These are phyloP conservation scores for Engraulis encrasicolus DNA, from an alignment of 2,113 vertebrate genomes.

Conservation along the genomic window DNA sequence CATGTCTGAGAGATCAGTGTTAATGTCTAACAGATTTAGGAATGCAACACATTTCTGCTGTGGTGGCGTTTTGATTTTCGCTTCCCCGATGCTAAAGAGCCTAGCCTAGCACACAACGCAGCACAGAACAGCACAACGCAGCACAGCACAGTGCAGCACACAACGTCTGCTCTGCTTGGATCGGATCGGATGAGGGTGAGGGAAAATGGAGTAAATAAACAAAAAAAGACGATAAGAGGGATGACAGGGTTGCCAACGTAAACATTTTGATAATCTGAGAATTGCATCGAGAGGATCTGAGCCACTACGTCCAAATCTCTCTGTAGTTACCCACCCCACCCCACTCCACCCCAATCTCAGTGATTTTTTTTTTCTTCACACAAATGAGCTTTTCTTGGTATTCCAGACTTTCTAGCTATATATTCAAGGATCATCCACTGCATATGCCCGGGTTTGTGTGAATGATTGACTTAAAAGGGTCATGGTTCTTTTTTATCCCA, in stretches of 20 bases:
- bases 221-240: conserved; percentile 23
- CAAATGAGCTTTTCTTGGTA: conserved; percentile 17
- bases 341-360: not conserved
- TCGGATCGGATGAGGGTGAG: too few relatives aligned
- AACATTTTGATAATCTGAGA: conserved; percentile 30
- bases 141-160: not conserved
- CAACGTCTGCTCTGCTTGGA: not conserved
- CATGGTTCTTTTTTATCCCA: not conserved
- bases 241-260: conserved; percentile 29
- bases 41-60: conserved; percentile 8
- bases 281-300: conserved; percentile 5
- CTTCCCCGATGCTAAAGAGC: too few relatives aligned
- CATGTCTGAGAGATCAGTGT: conserved; percentile 13
- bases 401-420: conserved; percentile 14
- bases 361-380: conserved; percentile 16
- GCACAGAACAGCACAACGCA: too few relatives aligned
- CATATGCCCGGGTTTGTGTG: not conserved
- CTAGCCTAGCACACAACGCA: too few relatives aligned
- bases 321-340: not conserved
- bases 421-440: conserved; percentile 6
- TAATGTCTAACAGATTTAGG: conserved; percentile 22
- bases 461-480: not conserved
- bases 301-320: not conserved
- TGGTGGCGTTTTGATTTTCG: not conserved
- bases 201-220: conserved; percentile 26